phyloP scores from a whole-genome alignment of 2,113 vertebrate genomes.

The Pseudopodoces humilis region DNA sequence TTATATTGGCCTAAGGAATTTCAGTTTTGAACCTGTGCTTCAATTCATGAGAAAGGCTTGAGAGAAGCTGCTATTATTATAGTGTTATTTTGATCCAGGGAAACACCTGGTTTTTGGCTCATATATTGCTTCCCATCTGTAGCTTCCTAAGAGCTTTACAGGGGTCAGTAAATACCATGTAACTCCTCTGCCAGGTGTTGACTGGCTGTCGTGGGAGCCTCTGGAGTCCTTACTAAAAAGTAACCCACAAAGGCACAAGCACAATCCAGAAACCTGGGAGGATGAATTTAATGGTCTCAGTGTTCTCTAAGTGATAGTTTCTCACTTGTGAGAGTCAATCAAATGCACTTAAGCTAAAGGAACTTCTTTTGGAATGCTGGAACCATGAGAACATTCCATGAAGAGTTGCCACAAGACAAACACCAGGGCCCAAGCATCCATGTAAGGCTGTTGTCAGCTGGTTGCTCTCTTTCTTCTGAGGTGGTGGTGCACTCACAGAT shows the following conservation, averaged over 20 bases:
- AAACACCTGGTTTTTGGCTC: accelerated
- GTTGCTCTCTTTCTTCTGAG: neutral
- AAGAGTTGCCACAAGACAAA: neutral
- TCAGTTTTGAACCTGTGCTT: neutral
- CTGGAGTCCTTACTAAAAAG: neutral
- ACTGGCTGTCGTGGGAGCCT: neutral
- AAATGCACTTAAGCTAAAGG: neutral
- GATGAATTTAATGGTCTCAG: neutral
- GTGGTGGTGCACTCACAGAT: neutral
- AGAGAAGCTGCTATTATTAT: neutral
- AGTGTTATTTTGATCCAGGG: neutral
- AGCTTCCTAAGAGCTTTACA: neutral
- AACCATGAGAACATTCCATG: neutral
- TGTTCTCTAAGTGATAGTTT: neutral
- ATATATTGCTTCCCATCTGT: neutral
- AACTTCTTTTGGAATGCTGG: neutral
- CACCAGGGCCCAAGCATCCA: neutral
- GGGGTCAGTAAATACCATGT: neutral
- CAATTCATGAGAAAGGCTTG: neutral
- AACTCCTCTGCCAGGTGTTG: neutral
- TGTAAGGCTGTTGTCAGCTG: accelerated
- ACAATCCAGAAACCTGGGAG: neutral
- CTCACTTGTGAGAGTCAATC: neutral
- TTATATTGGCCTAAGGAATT: neutral
- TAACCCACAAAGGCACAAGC: neutral